Conservation (phyloP, 1,140 invertebrate species). For the Sycophaga agraensis region DNA sequence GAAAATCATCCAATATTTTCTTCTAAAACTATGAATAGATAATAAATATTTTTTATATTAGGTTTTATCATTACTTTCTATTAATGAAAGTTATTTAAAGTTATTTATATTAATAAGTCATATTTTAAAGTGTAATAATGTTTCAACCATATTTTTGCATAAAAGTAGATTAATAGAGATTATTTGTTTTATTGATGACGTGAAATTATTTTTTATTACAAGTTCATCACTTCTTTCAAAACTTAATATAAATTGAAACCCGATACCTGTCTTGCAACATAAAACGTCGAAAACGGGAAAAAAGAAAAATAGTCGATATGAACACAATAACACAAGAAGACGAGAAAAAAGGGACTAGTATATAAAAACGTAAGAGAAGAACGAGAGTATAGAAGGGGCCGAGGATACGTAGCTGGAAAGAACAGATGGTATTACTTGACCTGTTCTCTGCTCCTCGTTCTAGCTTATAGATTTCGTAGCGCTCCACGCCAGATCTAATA, state of each 20-base stretch:
- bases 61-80: not conserved
- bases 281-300: too few species aligned
- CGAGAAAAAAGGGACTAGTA: not conserved
- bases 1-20: too few species aligned
- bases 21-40: too few species aligned
- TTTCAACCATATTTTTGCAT: too few species aligned
- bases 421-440: conserved; percentile 27
- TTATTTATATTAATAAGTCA: too few species aligned
- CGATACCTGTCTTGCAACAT: too few species aligned
- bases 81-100: not conserved
- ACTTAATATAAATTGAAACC: conserved; percentile 11
- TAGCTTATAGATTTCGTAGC: conserved; percentile 22
- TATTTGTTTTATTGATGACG: too few species aligned
- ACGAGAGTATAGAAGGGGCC: not conserved
- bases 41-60: too few species aligned
- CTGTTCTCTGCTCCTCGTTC: not conserved
- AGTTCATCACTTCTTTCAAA: not conserved
- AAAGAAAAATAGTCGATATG: too few species aligned
- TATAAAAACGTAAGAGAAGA: not conserved
- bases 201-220: too few species aligned
- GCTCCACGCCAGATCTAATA: conserved; percentile 21
- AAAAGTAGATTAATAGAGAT: too few species aligned
- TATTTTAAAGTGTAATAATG: too few species aligned
- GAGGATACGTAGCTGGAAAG: not conserved
- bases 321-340: conserved; percentile 14